Base-by-base conservation (phyloP, 1,140 invertebrate genomes). In the Nephila pilipes region DNA sequence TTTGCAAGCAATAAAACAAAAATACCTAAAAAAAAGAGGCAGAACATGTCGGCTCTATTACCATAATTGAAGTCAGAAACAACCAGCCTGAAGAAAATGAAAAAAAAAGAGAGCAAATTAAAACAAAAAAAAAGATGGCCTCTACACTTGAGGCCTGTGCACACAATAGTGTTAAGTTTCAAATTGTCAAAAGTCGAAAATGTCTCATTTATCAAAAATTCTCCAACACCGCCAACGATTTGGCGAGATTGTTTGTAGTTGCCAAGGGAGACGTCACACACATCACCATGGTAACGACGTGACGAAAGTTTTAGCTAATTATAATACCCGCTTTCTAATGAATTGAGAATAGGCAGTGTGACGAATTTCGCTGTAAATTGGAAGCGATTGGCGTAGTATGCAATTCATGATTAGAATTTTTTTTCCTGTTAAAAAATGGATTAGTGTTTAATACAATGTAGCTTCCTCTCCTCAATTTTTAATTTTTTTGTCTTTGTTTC, bases 181-280 rank as follows among this genome's bases (percentile, higher is more conserved):
- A 87, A 87, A 87, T 87, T 87, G 85, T 87, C 85, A 87, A 60
- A 87, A 87, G 58, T 69, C 85, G 63, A 87, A 87, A 87, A 87
- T 87, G 85, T 69, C 85, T 87, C 85, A 87, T 87, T 87, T 87
- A 87, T 87, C 85, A 87, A 87, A 87, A 87, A 46, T 87, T 65
- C 60, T 32, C 85, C n/a, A 36, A 54, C 46, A 36, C 32, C 60
- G 29, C n/a, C 29, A 55, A 85, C 83, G 60, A 36, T 63, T 25
- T 36, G 38, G 85, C 32, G 60, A 87, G 85, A 87, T 87, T 87
- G 85, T 87, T 87, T 87, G 85, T 46, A n/a, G 85, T 87, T 87
- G 85, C 85, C 38, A 87, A 22, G 60, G 85, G 83, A 87, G 63
- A 87, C 60, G 85, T 87, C 85, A 63, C 85, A 69, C 10, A 12